These are phyloP conservation scores for Heliconius himera DNA, from an alignment of 1,140 invertebrate genomes.

Conservation along the genomic window DNA sequence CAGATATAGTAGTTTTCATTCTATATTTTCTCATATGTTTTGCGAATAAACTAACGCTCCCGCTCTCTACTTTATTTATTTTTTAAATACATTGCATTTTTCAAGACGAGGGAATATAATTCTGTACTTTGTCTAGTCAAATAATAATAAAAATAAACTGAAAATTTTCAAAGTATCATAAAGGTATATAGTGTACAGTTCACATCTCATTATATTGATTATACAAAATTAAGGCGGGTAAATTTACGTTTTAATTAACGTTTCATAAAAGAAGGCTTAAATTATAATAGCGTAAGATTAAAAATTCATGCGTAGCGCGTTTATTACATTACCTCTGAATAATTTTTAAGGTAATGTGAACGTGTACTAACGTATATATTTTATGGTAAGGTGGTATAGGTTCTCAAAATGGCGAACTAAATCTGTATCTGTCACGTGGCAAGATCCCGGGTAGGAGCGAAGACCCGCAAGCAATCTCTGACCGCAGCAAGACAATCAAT, in stretches of 20 bases:
- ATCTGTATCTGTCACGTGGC: constrained; percentile 1
- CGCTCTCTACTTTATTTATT: too few species aligned
- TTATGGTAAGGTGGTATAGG: neutral
- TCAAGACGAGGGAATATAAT: too few species aligned
- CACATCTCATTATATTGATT: too few species aligned
- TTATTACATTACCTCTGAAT: neutral
- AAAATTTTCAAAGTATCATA: too few species aligned
- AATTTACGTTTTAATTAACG: constrained; percentile 3
- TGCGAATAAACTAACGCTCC: too few species aligned
- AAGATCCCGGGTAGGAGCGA: neutral
- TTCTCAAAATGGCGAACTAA: neutral
- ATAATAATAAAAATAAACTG: too few species aligned
- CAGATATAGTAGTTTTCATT: too few species aligned
- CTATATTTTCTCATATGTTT: too few species aligned
- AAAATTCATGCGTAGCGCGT: neutral
- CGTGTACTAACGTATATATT: neutral
- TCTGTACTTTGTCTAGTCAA: too few species aligned
- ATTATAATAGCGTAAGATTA: neutral
- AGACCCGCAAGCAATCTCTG: constrained; percentile 31
- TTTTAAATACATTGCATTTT: too few species aligned
- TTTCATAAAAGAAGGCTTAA: neutral
- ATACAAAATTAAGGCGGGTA: neutral
- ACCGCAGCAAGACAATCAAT: constrained; percentile 46
- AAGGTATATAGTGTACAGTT: too few species aligned
- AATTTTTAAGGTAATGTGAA: neutral